phyloP scores from a whole-genome alignment of 2,797 vertebrate species.

The Eupleurogrammus muticus region DNA sequence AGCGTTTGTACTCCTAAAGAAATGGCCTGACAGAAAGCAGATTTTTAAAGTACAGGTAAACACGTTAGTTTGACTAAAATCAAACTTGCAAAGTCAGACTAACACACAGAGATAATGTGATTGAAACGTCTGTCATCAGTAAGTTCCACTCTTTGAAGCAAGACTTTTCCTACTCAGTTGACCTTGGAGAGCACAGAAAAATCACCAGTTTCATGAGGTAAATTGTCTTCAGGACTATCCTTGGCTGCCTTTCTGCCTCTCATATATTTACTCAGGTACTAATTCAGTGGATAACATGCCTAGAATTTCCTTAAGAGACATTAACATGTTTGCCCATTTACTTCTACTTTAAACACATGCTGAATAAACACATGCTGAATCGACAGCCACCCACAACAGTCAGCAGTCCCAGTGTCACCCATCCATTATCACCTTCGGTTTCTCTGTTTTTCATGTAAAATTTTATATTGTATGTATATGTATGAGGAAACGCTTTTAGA shows the following conservation, averaged over 20 bases:
- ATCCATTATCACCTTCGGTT: neutral
- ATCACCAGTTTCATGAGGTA: neutral
- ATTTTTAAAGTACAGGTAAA: no score
- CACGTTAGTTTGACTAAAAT: no score
- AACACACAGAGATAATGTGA: no score
- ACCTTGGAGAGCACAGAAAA: neutral
- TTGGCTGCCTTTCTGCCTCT: neutral
- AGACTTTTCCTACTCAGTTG: neutral
- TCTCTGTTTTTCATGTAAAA: neutral
- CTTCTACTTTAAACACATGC: neutral
- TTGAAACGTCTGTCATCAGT: no score
- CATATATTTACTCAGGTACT: neutral
- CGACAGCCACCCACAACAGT: neutral
- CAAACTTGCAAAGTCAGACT: no score
- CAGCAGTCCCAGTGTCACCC: neutral
- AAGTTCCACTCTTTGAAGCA: conserved; percentile 1
- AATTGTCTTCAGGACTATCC: neutral
- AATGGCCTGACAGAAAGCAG: no score
- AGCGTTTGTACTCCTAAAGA: no score
- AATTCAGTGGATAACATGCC: neutral
- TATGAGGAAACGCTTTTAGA: no score
- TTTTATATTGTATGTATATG: neutral
- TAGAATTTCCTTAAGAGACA: neutral
- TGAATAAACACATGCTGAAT: neutral
- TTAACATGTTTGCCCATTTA: neutral